Base-by-base conservation (phyloP, 1,140 invertebrate species). In the Prorops nasuta region DNA sequence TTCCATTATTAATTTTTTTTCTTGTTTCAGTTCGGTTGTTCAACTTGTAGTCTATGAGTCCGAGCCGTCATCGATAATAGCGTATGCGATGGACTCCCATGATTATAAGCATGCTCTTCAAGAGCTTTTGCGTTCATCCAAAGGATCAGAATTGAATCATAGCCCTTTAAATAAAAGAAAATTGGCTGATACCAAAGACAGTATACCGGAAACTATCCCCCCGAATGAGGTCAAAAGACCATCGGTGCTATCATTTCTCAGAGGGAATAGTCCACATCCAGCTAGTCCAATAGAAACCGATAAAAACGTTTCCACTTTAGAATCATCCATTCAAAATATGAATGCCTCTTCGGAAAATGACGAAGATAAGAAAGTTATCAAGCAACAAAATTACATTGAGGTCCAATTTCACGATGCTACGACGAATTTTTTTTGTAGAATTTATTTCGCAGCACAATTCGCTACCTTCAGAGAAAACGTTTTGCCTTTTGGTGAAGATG, bases 31-130 rank as follows among this genome's bases (percentile, higher is more conserved):
- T 10, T 77, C 81, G 7, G 78, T 80, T 24, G 81, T 89, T 14
- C 89, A 89, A 1, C 80, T 95, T 7, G 79, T 91, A 9, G 87
- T 96, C 0, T 87, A 89, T 54, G 92, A 95, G 67, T 83, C 83
- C 12, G 92, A 97, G 69, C 87, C 89, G 1, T 93, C 91, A 54
- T 95, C 93, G 1, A 89, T 96, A 38, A 91, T 96, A 48, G 90
- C 93, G 0, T 94, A 92, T 67, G 83, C 91, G 3, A 66, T 96
- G 1, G 82, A 85, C 45, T 89, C 86, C 0, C 64, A 71, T 16
- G 88, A 91, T 31, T 92, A 92, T 60, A 85, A 86, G 47, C 81
- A 80, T 31, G 70, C 79, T 1, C 56, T 88, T 10, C 78, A 83
- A 32, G 82, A 86, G 32, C 57, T 81, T 22, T 36, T 66, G 41